Conservation (phyloP, 2,888 invertebrate genomes). For the Erebia aethiops region DNA sequence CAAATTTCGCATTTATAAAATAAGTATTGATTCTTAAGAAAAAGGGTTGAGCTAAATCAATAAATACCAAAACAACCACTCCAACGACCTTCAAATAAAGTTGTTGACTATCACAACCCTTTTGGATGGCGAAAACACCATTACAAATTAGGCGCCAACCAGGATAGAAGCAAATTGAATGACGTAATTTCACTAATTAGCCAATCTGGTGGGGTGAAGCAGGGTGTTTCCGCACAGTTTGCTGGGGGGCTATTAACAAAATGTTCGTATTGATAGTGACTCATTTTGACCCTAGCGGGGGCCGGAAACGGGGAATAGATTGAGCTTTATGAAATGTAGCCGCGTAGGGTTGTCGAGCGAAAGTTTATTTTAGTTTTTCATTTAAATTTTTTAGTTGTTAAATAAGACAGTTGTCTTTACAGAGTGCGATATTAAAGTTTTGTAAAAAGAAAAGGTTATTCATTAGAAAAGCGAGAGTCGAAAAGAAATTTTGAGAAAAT, state of each 20-base stretch:
- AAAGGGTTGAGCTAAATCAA: no score
- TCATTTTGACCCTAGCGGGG: constrained; percentile 31
- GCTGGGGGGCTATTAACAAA: constrained; percentile 34
- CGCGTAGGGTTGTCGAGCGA: neutral
- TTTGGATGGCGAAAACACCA: neutral
- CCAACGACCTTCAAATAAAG: no score
- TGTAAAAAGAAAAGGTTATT: no score
- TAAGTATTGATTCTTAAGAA: no score
- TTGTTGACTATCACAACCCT: no score
- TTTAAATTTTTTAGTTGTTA: no score
- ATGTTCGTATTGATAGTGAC: constrained; percentile 34
- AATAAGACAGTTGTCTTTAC: no score
- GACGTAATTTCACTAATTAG: constrained; percentile 38
- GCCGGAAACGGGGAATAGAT: constrained; percentile 37
- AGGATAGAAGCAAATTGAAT: constrained; percentile 17
- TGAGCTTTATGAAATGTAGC: constrained; percentile 24
- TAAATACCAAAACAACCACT: no score
- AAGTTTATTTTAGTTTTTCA: neutral
- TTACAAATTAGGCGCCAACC: constrained; percentile 15
- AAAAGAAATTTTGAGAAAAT: no score
- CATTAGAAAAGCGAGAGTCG: no score
- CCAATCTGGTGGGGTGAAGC: constrained; percentile 30
- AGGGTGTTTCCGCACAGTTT: constrained; percentile 34
- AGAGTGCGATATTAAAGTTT: no score
- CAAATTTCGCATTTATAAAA: no score